Percentiles rank a stretch among this genome's conserved stretches.
Evolutionary conservation across 2,797 vertebrate genomes (phyloP).

Genomic region (Squalus acanthias): DNA sequence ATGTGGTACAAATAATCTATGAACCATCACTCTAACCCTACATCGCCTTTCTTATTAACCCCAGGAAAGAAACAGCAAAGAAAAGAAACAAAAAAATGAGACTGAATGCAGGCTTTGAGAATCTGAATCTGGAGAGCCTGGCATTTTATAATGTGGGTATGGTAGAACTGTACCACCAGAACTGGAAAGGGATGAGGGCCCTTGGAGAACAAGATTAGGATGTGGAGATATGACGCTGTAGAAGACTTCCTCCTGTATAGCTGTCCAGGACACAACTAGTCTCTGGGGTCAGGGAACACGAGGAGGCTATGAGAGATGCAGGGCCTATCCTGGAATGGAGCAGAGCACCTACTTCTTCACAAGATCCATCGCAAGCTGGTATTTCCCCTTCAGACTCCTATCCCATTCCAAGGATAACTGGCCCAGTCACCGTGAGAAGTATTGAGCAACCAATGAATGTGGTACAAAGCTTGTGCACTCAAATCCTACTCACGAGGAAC

Average conservation of each 20-base stretch:
- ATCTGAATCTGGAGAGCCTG: not conserved
- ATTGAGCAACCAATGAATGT: not conserved
- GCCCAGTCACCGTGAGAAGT: not conserved
- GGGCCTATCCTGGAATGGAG: not conserved
- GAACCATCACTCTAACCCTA: not conserved
- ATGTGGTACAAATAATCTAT: not conserved
- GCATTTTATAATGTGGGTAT: not conserved
- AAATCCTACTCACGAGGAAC: not conserved
- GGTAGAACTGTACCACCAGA: not conserved
- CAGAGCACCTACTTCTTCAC: not conserved
- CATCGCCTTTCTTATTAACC: not conserved
- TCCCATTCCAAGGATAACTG: not conserved
- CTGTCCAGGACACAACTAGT: not conserved
- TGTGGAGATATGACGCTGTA: not conserved
- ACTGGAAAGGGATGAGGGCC: not conserved
- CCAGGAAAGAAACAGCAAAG: not conserved
- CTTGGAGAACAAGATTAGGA: not conserved
- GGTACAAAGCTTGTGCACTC: not conserved
- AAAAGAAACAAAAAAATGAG: not conserved
- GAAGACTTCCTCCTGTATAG: not conserved
- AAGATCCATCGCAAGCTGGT: not conserved
- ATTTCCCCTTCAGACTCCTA: not conserved
- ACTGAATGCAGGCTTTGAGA: not conserved
- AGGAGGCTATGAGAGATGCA: not conserved
- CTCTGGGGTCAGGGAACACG: not conserved